Conservation (phyloP, 2,888 invertebrate genomes). For the Dioctria linearis region DNA sequence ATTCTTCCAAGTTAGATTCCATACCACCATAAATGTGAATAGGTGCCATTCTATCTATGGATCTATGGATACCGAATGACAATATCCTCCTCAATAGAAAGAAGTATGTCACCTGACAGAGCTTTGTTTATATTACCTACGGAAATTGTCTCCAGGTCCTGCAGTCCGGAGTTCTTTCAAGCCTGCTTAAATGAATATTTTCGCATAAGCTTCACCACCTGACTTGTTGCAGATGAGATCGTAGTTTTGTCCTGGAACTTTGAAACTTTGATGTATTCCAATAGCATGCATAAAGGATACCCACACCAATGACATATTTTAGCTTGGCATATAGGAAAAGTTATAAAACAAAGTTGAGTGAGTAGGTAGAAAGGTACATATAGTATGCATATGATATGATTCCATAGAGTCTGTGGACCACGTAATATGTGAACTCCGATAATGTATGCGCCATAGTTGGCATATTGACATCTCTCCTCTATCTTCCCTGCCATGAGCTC, state of each 20-base stretch:
- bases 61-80: neutral
- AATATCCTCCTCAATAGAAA: conserved; percentile 10
- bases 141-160: neutral
- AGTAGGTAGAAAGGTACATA: no score
- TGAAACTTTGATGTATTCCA: neutral
- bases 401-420: conserved; percentile 3
- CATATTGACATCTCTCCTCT: conserved; percentile 41
- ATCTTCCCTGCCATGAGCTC: conserved; percentile 27
- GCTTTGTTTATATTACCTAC: conserved; percentile 33
- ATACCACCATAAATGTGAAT: no score
- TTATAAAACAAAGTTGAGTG: conserved; percentile 29
- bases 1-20: neutral
- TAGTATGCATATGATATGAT: neutral
- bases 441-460: conserved; percentile 41
- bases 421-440: conserved; percentile 25
- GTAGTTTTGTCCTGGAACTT: conserved; percentile 1
- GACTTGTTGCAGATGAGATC: conserved; percentile 30
- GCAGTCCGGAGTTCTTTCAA: neutral
- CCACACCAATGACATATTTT: no score
- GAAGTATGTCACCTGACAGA: conserved; percentile 9
- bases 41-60: neutral
- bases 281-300: neutral
- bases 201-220: neutral
- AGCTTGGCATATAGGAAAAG: neutral
- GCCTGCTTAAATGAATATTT: conserved; percentile 37